Base-by-base conservation (phyloP, 2,113 vertebrate genomes). In the Haemorhous mexicanus region DNA sequence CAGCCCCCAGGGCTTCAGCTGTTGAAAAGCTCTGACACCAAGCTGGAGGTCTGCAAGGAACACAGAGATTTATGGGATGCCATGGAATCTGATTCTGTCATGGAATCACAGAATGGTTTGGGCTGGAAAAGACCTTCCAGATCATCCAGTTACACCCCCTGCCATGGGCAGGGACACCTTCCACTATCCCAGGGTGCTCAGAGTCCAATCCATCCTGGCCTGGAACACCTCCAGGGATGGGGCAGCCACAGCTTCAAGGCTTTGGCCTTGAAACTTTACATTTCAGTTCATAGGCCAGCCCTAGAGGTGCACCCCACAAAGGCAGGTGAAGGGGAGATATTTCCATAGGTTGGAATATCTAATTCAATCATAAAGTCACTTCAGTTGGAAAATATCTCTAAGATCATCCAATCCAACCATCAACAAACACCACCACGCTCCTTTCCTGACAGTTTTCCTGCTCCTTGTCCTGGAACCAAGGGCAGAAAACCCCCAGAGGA, bases 281-380 rank as follows among this genome's bases (percentile, higher is more conserved):
- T 44, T 93, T 43, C 55, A 78, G 58, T 6, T 7, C 14, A 44
- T 37, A 68, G 61, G 2, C 22, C 66, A 90, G 11, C 13, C 39
- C 43, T 53, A 6, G 4, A 3, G 13, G 13, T 22, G 13, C n/a
- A 88, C 8, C 9, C 15, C 26, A 16, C 2, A 4, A 1, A 52
- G 24, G 21, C 19, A 32, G 8, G 37, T 66, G 63, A 87, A 84
- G 19, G 12, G 1, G 9, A 88, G 66, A 61, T 23, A 77, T 23
- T 83, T 35, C 67, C 30, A 24, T 3, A 35, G 41, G 7, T 1
- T 75, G 46, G 16, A 84, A 66, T 39, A 68, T 22, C 13, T 70
- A 28, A 2, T 24, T 70, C 35, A 28, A 39, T n/a, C 39, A 10
- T 14, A 37, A 75, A 59, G 19, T 43, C 30, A 33, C 27, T 37